Conservation (phyloP, 2,113 vertebrate species). For the Crocuta crocuta region DNA sequence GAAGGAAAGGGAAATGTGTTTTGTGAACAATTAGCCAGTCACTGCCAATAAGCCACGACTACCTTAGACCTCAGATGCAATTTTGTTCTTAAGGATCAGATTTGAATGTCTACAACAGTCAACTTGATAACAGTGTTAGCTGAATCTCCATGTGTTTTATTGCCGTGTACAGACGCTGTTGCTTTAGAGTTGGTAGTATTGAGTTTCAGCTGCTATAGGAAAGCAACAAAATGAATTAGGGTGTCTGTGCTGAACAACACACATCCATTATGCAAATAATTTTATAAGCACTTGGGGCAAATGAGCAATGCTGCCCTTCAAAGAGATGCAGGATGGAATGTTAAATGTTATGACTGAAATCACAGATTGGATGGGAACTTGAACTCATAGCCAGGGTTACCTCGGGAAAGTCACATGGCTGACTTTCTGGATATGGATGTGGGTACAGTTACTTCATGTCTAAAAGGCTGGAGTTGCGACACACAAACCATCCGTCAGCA, state of each 20-base stretch:
- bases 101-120: background rate
- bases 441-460: background rate
- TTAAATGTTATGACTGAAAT: background rate
- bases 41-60: background rate
- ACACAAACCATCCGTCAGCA: background rate
- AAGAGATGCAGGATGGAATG: background rate
- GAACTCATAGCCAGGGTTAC: background rate
- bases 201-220: background rate
- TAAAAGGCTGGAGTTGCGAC: background rate
- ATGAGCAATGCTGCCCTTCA: background rate
- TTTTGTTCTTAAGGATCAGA: slow-evolving; percentile 15
- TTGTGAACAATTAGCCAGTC: background rate
- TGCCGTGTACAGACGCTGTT: background rate
- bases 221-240: background rate
- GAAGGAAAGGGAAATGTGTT: background rate
- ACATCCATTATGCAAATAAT: background rate
- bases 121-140: background rate
- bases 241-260: background rate
- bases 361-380: background rate
- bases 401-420: background rate
- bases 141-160: background rate
- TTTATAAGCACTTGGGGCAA: background rate
- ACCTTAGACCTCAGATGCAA: background rate
- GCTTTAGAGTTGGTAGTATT: background rate
- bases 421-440: background rate